phyloP scores from a whole-genome alignment of 2,113 vertebrate species.

The Calidris pygmaea region DNA sequence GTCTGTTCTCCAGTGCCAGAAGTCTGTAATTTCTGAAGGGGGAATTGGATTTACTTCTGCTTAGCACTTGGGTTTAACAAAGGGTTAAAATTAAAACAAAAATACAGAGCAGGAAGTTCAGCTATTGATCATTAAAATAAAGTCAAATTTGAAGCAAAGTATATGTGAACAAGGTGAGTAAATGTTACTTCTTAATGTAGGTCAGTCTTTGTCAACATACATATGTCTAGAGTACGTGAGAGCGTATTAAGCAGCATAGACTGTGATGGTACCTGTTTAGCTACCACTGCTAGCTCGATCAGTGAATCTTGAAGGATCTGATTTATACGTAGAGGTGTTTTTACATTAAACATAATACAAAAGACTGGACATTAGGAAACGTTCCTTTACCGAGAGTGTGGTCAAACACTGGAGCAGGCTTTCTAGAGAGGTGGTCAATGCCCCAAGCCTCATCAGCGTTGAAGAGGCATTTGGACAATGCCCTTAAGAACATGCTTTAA shows the following conservation, averaged over 20 bases:
- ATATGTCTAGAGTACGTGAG: fast-evolving
- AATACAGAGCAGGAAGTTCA: background rate
- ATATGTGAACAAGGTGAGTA: background rate
- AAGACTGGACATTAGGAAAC: background rate
- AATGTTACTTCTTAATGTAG: background rate
- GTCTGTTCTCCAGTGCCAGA: background rate
- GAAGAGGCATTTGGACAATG: background rate
- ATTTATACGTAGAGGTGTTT: background rate
- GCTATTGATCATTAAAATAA: background rate
- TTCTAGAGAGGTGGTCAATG: background rate
- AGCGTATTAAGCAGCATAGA: fast-evolving
- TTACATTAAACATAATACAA: background rate
- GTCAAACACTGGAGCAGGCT: background rate
- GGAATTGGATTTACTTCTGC: background rate
- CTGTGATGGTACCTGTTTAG: background rate
- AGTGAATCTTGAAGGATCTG: background rate
- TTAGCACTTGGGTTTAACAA: background rate
- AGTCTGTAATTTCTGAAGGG: background rate
- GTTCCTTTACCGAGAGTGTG: background rate
- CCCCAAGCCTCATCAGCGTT: background rate
- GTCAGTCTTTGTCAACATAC: background rate
- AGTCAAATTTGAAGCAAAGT: background rate
- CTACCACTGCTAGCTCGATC: background rate
- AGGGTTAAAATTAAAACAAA: background rate
- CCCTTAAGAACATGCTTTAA: background rate